Evolutionary conservation across 2,797 vertebrate species (phyloP), one percentile per base, ranked within the genome.

Genomic region (Danio kyathit): DNA sequence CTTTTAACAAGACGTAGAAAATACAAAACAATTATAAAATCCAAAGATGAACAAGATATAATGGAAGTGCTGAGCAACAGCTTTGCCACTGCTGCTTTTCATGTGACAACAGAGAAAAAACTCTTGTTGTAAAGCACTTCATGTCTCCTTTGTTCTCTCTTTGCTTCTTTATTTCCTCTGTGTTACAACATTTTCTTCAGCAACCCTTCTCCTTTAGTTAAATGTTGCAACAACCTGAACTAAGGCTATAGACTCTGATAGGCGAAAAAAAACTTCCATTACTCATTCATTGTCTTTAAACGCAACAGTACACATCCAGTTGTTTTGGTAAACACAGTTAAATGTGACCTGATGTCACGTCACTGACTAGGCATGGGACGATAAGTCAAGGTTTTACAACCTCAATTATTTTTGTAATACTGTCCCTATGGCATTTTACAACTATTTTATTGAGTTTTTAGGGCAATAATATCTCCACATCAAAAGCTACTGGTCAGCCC

Each of bases 131-230:
- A 41, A 56, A 38, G 51, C 72, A 12, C 72, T 48, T 74, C 0
- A 59, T 19, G 4, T 56, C 38, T 72, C 16, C 40, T 51, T 41
- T 41, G 44, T 43, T 54, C 54, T 66, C 49, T 65, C 61, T 51
- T 40, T n/a, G 17, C 19, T 57, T 29, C 40, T 66, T 46, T 59
- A 57, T 44, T 67, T 77, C 64, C 64, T 69, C n/a, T 17, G 41
- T 17, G 41, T 49, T 48, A n/a, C 75, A 69, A 38, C 49, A 76
- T 19, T 63, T 63, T 75, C 43, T 49, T 51, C 14, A 48, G 6
- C 43, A 74, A 74, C 2, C 19, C 54, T 59, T 46, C 49, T 56
- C 10, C 5, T 60, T 29, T 40, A 13, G 44, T 51, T 40, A 63
- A 69, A 70, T 41, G n/a, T 14, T 51, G 56, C 29, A 60, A 40